Percentiles rank a stretch among this genome's conserved stretches.
Evolutionary conservation across 2,797 vertebrate genomes (phyloP).

Genomic region (Meriones psammophilus): DNA sequence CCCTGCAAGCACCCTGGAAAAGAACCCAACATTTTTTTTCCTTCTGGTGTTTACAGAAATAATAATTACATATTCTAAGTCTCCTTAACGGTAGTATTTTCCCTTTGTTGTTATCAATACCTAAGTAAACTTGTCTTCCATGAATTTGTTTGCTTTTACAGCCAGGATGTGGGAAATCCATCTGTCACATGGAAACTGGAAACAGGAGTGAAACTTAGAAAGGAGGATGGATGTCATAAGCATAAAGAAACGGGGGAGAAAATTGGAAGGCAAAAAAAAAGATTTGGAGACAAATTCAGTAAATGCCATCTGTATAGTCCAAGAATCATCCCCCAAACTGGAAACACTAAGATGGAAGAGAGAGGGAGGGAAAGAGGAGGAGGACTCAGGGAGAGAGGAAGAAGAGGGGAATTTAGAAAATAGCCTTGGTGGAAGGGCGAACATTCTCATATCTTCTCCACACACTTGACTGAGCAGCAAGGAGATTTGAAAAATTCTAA

Average conservation of each 20-base stretch:
- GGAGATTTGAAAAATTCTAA: slow-evolving; percentile 23
- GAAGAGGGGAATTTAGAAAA: neutral
- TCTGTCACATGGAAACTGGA: slow-evolving; percentile 57
- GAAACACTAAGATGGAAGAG: neutral
- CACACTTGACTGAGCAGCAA: slow-evolving; percentile 1
- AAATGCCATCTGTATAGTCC: neutral
- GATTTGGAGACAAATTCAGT: neutral
- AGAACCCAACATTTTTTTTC: neutral
- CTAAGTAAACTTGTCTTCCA: slow-evolving; percentile 9
- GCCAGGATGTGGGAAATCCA: slow-evolving; percentile 38
- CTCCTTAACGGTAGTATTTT: neutral
- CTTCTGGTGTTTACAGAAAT: neutral
- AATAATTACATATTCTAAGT: neutral
- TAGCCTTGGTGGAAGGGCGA: neutral
- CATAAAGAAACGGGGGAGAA: slow-evolving; percentile 27
- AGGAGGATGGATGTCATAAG: neutral
- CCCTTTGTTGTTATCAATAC: neutral
- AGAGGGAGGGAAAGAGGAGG: too few species aligned
- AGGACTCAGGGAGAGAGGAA: fast-evolving
- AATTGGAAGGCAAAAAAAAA: neutral
- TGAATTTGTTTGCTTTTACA: slow-evolving; percentile 18
- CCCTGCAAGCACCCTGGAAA: slow-evolving; percentile 21
- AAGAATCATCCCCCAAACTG: neutral
- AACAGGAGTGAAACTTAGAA: neutral
- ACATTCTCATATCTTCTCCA: slow-evolving; percentile 1